These are phyloP conservation scores for Sclerodermus sp. DNA, from an alignment of 2,888 invertebrate genomes.

Conservation along the genomic window DNA sequence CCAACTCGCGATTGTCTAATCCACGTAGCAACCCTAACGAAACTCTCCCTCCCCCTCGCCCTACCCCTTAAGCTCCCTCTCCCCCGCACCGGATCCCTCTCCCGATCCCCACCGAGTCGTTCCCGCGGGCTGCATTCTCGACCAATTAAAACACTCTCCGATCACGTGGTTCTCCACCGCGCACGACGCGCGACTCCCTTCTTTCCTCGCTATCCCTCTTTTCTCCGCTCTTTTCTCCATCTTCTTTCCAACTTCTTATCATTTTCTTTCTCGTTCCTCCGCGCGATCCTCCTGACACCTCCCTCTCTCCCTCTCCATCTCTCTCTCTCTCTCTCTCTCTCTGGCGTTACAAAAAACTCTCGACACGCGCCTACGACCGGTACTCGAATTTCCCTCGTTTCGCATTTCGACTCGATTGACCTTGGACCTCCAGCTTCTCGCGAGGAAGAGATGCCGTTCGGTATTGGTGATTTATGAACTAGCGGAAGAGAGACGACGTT, in stretches of 20 bases:
- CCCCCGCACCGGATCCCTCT: constrained; percentile 22
- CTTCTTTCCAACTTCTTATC: background rate
- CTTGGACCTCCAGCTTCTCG: too few species aligned
- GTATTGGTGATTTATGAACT: too few species aligned
- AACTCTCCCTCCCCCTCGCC: constrained; percentile 19
- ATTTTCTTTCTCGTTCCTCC: background rate
- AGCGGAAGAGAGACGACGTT: too few species aligned
- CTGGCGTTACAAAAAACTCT: too few species aligned
- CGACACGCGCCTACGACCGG: too few species aligned
- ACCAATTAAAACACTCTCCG: constrained; percentile 55
- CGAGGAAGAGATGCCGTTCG: too few species aligned
- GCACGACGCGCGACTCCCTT: background rate
- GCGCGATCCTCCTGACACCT: too few species aligned
- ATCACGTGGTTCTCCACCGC: constrained; percentile 44
- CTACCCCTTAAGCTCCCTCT: constrained; percentile 15
- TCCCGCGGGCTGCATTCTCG: constrained; percentile 30
- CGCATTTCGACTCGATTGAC: too few species aligned
- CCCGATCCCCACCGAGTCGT: constrained; percentile 23
- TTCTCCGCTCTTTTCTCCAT: background rate
- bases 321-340: too few species aligned
- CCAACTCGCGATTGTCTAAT: constrained; percentile 45
- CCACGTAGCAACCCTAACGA: constrained; percentile 43
- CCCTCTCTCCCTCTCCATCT: too few species aligned
- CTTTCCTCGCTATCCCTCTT: background rate
- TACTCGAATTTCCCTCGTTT: too few species aligned